Evolutionary conservation across 1,140 invertebrate species (phyloP), one percentile per base, ranked within the genome.

Genomic region (Drosophila kepulauana): DNA sequence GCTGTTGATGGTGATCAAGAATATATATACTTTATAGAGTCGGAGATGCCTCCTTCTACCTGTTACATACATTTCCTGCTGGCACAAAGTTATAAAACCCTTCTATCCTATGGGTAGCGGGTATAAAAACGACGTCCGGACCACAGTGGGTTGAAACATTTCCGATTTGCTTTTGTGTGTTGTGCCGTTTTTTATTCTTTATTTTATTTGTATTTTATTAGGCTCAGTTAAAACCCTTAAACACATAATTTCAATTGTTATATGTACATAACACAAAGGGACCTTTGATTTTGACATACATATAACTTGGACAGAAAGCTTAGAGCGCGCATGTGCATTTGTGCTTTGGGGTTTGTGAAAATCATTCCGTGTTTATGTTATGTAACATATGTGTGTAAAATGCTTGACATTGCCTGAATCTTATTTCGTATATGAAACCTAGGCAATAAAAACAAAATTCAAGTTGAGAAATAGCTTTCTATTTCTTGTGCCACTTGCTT

Each of bases 221-320:
- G 82, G 84, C 76, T 63, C 51, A 38, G 58, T 46, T 78, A 75
- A 84, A 87, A 84, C 84, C 84, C 78, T 87, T 87, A 88, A 87
- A 85, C 84, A 88, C 77, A 88, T 87, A 88, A 87, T 88, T 87
- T 88, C 84, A 87, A 88, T 88, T 87, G 84, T 81, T 64, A 25
- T 25, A 25, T 25, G 70, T 84, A 80, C 85, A 88, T 88, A 87
- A 84, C 84, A 84, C 85, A 84, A 88, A 78, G 69, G 84, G 85
- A 87, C 88, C 81, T 87, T 88, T 88, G 85, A 87, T 87, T 87
- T 87, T 80, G 85, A 87, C 84, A 75, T 84, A 87, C 84, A 71
- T 84, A 75, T 84, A 85, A 84, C 80, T 80, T 70, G 84, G 70
- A 51, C 48, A 48, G 52, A 56, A 59, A 41, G 8, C 10, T 43